A percentile compares a stretch with the other conserved stretches of the same genome.
Conservation (phyloP, 92 coral and sea anemone species). For the Desmophyllum pertusum region DNA sequence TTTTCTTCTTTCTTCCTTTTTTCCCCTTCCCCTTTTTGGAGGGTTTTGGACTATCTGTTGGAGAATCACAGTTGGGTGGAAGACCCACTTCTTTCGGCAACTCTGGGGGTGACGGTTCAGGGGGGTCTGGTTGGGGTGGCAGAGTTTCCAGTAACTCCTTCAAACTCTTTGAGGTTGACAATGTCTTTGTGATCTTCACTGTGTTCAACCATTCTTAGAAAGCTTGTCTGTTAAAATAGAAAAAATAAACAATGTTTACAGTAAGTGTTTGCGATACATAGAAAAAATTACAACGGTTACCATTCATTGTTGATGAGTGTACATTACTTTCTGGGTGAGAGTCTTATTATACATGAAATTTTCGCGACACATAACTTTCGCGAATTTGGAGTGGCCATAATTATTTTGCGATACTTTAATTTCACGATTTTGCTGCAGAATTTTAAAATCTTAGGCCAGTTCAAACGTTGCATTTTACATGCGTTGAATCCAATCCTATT, state of each 20-base stretch:
- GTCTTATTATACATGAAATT: too few relatives aligned
- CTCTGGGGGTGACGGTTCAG: constrained; percentile 8
- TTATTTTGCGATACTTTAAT: too few relatives aligned
- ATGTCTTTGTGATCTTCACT: constrained; percentile 52
- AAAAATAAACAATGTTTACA: not conserved
- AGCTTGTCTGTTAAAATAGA: constrained; percentile 41
- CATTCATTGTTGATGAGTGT: too few relatives aligned
- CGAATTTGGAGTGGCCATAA: too few relatives aligned
- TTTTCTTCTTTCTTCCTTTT: not conserved
- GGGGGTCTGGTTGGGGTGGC: constrained; percentile 53
- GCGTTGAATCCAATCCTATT: too few relatives aligned
- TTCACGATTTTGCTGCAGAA: too few relatives aligned
- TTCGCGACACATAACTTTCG: too few relatives aligned
- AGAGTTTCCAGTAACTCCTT: constrained; percentile 45
- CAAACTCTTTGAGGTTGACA: constrained; percentile 43
- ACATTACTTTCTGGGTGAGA: too few relatives aligned
- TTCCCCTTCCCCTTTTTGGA: constrained; percentile 17
- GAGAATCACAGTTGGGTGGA: not conserved
- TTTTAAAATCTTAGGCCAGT: too few relatives aligned
- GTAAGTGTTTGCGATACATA: too few relatives aligned
- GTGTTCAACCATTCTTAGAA: constrained; percentile 59
- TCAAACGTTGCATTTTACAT: too few relatives aligned
- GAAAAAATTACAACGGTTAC: too few relatives aligned
- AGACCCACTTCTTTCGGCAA: not conserved
- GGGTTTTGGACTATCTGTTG: constrained; percentile 18